A percentile compares a stretch with the other conserved stretches of the same genome.
phyloP scores from a whole-genome alignment of 2,888 invertebrate genomes.

The Gastrophysa polygoni region DNA sequence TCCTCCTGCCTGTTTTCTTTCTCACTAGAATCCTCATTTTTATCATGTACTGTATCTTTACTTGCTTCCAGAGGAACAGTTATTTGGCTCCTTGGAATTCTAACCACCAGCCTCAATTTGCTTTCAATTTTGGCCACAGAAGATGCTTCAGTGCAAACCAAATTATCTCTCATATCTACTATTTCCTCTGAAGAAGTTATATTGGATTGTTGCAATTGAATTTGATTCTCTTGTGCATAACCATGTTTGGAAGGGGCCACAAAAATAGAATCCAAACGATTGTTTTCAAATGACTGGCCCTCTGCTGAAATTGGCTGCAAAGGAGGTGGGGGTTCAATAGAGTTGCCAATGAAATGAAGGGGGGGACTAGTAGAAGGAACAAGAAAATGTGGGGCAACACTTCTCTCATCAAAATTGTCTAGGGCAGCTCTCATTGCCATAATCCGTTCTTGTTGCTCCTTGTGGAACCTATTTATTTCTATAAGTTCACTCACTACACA shows the following conservation, averaged over 20 bases:
- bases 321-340: neutral
- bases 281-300: neutral
- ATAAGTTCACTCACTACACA: slow-evolving; percentile 40
- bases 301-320: neutral
- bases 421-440: neutral
- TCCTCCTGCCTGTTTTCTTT: slow-evolving; percentile 16
- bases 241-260: neutral
- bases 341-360: neutral
- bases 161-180: too few relatives aligned
- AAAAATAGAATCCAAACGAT: neutral
- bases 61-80: slow-evolving; percentile 3
- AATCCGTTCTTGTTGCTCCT: slow-evolving; percentile 13
- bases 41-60: neutral
- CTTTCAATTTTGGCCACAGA: slow-evolving; percentile 22
- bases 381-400: neutral
- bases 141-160: neutral
- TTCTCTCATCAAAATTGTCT: neutral
- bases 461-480: slow-evolving; percentile 20
- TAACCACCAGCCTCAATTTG: slow-evolving; percentile 20
- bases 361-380: neutral
- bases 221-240: neutral
- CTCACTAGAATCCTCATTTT: slow-evolving; percentile 5
- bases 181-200: neutral
- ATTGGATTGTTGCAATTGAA: neutral
- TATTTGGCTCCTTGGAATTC: slow-evolving; percentile 21